Percentiles rank a stretch among this genome's conserved stretches.
Conservation (phyloP, 2,888 invertebrate species). For the Zaprionus obscuricornis region DNA sequence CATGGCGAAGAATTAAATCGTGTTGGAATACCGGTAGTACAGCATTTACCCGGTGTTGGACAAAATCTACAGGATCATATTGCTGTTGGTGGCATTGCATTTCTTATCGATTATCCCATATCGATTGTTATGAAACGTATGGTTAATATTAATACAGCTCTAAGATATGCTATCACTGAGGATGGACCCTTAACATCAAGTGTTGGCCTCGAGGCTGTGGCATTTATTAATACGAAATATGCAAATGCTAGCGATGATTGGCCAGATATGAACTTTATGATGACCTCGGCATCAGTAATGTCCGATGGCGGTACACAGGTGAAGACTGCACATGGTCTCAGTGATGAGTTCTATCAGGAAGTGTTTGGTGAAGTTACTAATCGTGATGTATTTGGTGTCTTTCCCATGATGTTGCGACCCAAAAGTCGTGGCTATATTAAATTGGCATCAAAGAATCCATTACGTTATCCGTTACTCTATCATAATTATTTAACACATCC, state of each 20-base stretch:
- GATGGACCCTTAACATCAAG: conserved; percentile 94
- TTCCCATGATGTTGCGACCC: conserved; percentile 92
- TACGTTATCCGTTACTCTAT: conserved; percentile 93
- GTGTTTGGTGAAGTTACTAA: conserved; percentile 92
- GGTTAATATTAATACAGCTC: conserved; percentile 91
- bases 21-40: conserved; percentile 88
- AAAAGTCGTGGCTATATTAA: conserved; percentile 91
- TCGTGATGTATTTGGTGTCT: conserved; percentile 90
- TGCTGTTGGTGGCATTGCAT: conserved; percentile 92
- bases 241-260: conserved; percentile 90
- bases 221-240: conserved; percentile 93
- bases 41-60: conserved; percentile 92
- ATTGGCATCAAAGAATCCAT: conserved; percentile 91
- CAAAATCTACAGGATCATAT: conserved; percentile 95
- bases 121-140: conserved; percentile 91
- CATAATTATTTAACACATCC: conserved; percentile 96
- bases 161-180: conserved; percentile 92
- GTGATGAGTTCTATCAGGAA: conserved; percentile 90
- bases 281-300: conserved; percentile 94
- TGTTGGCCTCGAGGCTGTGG: conserved; percentile 94
- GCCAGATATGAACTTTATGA: conserved; percentile 96
- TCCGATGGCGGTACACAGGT: conserved; percentile 91
- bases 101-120: conserved; percentile 90
- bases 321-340: conserved; percentile 90
- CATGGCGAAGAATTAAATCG: conserved; percentile 89